Evolutionary conservation across 2,888 invertebrate species (phyloP).

Genomic region (Hypomecis atomaria): DNA sequence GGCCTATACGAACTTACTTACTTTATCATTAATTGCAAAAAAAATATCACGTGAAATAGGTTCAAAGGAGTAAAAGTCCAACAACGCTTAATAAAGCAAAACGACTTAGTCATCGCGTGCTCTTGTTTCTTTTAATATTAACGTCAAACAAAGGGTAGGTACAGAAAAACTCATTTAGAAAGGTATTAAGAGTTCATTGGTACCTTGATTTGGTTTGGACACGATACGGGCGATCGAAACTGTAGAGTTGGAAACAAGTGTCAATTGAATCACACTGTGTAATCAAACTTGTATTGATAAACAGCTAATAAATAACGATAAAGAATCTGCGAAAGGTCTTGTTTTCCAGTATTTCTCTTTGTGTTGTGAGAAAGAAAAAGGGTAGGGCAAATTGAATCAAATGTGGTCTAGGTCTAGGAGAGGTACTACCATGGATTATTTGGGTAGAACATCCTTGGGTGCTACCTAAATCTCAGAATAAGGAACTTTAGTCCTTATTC

Average conservation of each 20-base stretch:
- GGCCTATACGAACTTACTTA: too few species aligned
- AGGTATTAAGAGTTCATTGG: conserved; percentile 7
- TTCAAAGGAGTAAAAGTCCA: conserved; percentile 40
- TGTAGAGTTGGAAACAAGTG: neutral
- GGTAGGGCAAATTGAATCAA: too few species aligned
- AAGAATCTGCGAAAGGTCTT: neutral
- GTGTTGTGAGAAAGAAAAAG: too few species aligned
- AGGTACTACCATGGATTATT: too few species aligned
- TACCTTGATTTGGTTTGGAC: conserved; percentile 14
- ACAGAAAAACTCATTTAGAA: neutral
- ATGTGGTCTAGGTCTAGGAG: too few species aligned
- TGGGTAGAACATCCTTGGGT: too few species aligned
- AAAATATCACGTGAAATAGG: neutral
- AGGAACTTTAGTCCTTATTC: too few species aligned
- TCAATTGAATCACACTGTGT: neutral
- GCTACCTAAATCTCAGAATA: too few species aligned
- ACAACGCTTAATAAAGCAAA: conserved; percentile 19
- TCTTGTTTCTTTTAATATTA: conserved; percentile 57
- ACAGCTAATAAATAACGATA: neutral
- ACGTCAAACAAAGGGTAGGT: conserved; percentile 44
- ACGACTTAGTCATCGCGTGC: conserved; percentile 58
- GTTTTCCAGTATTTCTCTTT: too few species aligned
- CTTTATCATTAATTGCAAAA: too few species aligned
- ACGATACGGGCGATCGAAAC: conserved; percentile 8
- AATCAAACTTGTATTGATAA: neutral